Evolutionary conservation across 2,888 invertebrate species (phyloP).

Genomic region (Apamea crenata): DNA sequence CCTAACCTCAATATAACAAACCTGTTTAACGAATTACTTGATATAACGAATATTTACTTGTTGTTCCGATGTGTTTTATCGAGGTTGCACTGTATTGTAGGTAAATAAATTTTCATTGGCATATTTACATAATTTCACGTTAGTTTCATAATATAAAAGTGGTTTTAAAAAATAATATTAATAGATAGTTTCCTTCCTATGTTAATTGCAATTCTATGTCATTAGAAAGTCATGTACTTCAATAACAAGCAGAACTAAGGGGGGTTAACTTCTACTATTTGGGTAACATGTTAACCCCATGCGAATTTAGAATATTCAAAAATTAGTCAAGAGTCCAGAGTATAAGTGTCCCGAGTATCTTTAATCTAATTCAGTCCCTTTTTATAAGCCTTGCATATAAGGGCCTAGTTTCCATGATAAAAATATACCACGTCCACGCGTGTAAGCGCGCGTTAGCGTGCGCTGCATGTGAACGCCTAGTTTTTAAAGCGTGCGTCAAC

Average conservation of each 20-base stretch:
- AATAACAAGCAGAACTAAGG: slow-evolving; percentile 24
- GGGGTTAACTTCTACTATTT: slow-evolving; percentile 29
- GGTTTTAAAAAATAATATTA: slow-evolving; percentile 44
- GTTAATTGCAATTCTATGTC: slow-evolving; percentile 43
- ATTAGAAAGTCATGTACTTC: slow-evolving; percentile 26
- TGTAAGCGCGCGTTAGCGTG: slow-evolving; percentile 16
- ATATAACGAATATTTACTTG: no score
- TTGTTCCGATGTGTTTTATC: no score
- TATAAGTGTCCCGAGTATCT: slow-evolving; percentile 8
- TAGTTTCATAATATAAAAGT: slow-evolving; percentile 24
- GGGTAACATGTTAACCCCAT: slow-evolving; percentile 38
- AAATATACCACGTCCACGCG: background rate
- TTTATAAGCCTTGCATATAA: slow-evolving; percentile 25
- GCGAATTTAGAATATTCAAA: background rate
- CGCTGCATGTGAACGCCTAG: slow-evolving; percentile 9
- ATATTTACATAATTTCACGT: slow-evolving; percentile 46
- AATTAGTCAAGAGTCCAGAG: background rate
- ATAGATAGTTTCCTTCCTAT: slow-evolving; percentile 16
- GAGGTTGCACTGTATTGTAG: no score
- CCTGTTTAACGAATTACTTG: no score
- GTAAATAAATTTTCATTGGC: slow-evolving; percentile 41
- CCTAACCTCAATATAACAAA: no score
- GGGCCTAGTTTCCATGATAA: background rate
- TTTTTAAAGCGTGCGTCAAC: slow-evolving; percentile 15
- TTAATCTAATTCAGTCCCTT: background rate